Percentiles rank a stretch among this genome's conserved stretches.
These are phyloP conservation scores for Ctenosaura bakeri DNA, from an alignment of 2,797 vertebrate genomes.

Conservation along the genomic window DNA sequence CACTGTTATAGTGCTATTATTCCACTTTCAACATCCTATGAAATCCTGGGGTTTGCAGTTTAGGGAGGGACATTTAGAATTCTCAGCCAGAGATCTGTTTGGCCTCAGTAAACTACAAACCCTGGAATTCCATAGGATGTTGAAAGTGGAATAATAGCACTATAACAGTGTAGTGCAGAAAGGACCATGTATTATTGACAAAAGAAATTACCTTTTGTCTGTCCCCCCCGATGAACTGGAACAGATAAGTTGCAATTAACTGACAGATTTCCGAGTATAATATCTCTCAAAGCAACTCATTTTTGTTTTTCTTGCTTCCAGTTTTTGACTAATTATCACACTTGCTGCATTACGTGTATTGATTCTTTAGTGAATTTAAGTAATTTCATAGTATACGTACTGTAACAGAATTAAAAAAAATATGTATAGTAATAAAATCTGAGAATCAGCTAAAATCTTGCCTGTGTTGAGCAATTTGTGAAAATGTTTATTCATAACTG, in stretches of 20 bases:
- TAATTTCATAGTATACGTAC: not conserved
- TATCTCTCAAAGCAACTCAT: not conserved
- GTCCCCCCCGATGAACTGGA: not conserved
- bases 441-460: not conserved
- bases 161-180: no score
- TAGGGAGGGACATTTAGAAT: no score
- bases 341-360: not conserved
- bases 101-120: no score
- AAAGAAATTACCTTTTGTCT: not conserved
- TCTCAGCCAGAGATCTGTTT: no score
- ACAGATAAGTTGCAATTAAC: not conserved
- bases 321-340: not conserved
- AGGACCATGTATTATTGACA: no score
- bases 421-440: not conserved
- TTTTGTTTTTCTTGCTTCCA: not conserved
- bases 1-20: no score
- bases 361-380: not conserved
- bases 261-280: not conserved
- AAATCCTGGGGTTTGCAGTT: no score
- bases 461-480: not conserved
- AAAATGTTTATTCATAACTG: accelerated
- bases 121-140: no score
- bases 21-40: no score
- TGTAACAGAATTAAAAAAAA: not conserved
- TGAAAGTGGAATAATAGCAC: no score